These are phyloP conservation scores for Salpingus planirostris DNA, from an alignment of 2,888 invertebrate genomes.

Conservation along the genomic window DNA sequence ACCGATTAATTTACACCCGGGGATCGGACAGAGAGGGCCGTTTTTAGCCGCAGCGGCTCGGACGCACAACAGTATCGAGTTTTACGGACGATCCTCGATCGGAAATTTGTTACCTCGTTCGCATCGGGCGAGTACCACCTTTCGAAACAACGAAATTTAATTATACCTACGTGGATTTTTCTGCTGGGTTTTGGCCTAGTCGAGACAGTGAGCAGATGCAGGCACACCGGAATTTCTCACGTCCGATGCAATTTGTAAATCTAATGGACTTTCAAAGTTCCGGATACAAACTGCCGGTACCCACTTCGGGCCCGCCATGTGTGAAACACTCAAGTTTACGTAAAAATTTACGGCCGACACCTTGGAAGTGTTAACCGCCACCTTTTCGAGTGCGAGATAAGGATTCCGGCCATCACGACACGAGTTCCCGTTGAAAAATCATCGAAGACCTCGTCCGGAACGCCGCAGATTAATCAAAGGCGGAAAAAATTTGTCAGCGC, in stretches of 20 bases:
- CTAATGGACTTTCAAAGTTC: constrained; percentile 14
- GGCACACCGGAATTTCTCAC: background rate
- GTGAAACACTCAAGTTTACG: constrained; percentile 9
- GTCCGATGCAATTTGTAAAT: constrained; percentile 9
- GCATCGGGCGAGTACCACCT: too few relatives aligned
- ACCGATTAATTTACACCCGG: constrained; percentile 26
- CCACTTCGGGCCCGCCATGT: constrained; percentile 10
- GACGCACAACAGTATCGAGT: too few relatives aligned
- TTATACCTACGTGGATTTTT: too few relatives aligned
- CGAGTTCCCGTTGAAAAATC: constrained; percentile 8
- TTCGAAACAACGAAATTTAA: too few relatives aligned
- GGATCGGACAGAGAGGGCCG: too few relatives aligned
- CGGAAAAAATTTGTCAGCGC: constrained; percentile 10
- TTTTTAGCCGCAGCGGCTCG: constrained; percentile 8
- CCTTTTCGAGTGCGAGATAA: constrained; percentile 2
- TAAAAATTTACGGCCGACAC: background rate
- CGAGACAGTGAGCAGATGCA: too few relatives aligned
- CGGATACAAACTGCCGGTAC: constrained; percentile 5
- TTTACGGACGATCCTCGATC: too few relatives aligned
- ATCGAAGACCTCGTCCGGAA: constrained; percentile 2
- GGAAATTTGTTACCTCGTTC: too few relatives aligned
- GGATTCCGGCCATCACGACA: constrained; percentile 1
- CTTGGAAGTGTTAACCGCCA: background rate
- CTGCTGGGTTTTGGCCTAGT: too few relatives aligned
- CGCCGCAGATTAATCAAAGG: constrained; percentile 11